Percentiles rank a stretch among this genome's conserved stretches.
Conservation (phyloP, 2,113 vertebrate species). For the Lepidothrix coronata region DNA sequence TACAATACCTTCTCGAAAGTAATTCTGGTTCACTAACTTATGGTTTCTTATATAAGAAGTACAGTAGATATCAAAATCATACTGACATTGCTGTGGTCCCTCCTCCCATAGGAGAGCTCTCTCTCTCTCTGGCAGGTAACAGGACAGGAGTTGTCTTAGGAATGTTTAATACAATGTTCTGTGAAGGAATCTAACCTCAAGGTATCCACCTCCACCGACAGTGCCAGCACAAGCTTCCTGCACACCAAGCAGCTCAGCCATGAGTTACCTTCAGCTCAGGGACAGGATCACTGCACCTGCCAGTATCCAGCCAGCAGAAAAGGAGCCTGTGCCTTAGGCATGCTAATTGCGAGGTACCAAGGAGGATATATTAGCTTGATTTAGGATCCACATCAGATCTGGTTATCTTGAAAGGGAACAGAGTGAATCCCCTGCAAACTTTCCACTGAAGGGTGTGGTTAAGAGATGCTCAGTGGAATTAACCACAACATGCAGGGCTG, state of each 20-base stretch:
- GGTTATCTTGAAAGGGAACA: not conserved
- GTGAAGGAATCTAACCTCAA: not conserved
- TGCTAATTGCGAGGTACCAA: accelerated
- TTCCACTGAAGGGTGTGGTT: not conserved
- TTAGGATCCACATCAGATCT: not conserved
- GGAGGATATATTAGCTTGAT: not conserved
- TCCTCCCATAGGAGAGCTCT: accelerated
- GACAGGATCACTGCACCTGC: accelerated
- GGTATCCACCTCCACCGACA: not conserved
- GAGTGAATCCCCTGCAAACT: not conserved
- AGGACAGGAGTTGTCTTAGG: not conserved
- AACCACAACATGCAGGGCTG: not conserved
- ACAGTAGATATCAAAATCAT: not conserved
- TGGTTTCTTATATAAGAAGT: not conserved
- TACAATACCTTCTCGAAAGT: not conserved
- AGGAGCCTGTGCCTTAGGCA: not conserved
- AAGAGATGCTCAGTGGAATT: not conserved
- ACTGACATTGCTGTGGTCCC: not conserved
- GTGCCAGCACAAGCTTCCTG: not conserved
- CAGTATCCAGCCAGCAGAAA: not conserved
- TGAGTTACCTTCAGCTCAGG: not conserved
- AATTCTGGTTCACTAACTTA: not conserved
- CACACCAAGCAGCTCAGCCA: not conserved
- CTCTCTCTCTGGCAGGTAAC: not conserved
- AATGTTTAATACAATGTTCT: not conserved